Base-by-base conservation (phyloP, 2,888 invertebrate genomes). In the Pammene aurita region DNA sequence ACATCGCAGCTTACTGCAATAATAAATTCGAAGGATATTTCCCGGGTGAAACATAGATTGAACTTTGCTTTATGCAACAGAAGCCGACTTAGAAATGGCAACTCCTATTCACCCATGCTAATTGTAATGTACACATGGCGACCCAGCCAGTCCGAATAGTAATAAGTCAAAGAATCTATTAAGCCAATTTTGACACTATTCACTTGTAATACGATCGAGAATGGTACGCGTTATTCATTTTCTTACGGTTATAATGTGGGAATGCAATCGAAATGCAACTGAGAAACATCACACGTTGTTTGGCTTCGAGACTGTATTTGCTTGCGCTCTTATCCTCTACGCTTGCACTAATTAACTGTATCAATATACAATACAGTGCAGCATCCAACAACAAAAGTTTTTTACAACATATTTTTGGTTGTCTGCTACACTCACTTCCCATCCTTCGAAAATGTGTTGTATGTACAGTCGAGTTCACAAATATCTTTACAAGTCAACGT, bases 221-320 rank as follows among this genome's bases (percentile, higher is more conserved):
- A 10, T 38, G 13, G 16, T 11, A n/a, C 35, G 50, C 6, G n/a
- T 18, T 38, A 0, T 0, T 16, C 0, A 7, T 16, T 52, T 7
- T 52, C 50, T 52, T 50, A 62, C 13, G 18, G n/a, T 18, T 18
- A 7, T 41, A 18, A 5, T 38, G 26, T 10, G 41, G 41, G 35
- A 35, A 38, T 55, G 55, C 46, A n/a, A 41, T 57, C n/a, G 48
- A 65, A 48, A 48, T 50, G 56, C 48, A 57, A 57, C 48, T 48
- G 65, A 65, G 57, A 41, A 57, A 57, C 65, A 48, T 65, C 65
- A 57, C 65, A 65, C 65, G 38, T 38, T 61, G 60, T 61, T 61
- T 61, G 62, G 62, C 16, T 62, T 41, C 13, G 50, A 61, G 61
- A 44, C 58, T 44, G n/a, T 61, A 35, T 50, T 61, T 62, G 61